phyloP scores from a whole-genome alignment of 2,113 vertebrate genomes.

The Brachypodius melanocephalos region DNA sequence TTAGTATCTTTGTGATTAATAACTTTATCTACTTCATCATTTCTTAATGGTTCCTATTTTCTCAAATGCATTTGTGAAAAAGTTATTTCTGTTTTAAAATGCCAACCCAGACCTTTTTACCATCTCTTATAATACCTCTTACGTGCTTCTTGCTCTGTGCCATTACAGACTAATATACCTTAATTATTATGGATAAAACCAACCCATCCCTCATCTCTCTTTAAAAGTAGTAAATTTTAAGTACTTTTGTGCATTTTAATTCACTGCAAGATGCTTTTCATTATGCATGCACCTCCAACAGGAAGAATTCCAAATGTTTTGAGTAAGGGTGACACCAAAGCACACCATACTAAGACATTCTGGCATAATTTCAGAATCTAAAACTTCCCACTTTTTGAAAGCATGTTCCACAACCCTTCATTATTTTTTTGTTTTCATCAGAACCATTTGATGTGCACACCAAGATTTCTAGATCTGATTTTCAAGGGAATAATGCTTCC shows the following conservation, averaged over 20 bases:
- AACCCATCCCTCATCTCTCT: not conserved
- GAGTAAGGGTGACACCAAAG: not conserved
- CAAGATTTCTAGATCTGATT: not conserved
- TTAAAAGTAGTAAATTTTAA: not conserved
- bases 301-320: not conserved
- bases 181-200: not conserved
- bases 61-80: not conserved
- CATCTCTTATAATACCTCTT: not conserved
- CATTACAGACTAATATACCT: not conserved
- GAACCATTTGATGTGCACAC: not conserved
- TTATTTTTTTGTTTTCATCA: not conserved
- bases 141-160: not conserved
- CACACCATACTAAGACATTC: fast-evolving
- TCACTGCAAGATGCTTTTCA: not conserved
- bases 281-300: not conserved
- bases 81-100: slow-evolving; percentile 6
- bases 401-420: not conserved
- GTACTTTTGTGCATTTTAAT: not conserved
- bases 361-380: not conserved
- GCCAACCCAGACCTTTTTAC: not conserved
- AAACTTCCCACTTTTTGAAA: not conserved
- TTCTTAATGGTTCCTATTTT: slow-evolving; percentile 24
- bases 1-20: slow-evolving; percentile 19
- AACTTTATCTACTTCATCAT: slow-evolving; percentile 31
- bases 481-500: not conserved